Base-by-base conservation (phyloP, 1,140 invertebrate genomes). In the Gryon sp. region DNA sequence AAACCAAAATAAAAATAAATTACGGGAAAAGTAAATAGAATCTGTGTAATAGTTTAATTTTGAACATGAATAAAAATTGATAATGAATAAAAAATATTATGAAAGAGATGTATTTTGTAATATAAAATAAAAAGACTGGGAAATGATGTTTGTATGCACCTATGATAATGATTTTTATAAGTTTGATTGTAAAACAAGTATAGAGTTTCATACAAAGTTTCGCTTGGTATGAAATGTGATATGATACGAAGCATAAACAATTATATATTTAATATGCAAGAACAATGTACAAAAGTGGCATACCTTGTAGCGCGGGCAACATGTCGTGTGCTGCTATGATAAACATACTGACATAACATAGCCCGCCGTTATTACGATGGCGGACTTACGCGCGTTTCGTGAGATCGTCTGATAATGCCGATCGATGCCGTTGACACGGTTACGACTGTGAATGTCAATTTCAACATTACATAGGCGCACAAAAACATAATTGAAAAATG, bases 351-450 rank as follows among this genome's bases (percentile, higher is more conserved):
- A 55, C 68, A 72, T 30, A 59, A 73, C 32, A 28, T 66, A 52
- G 68, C 32, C 63, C 6, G 43, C 32, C 32, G 59, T 40, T 68
- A 57, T 68, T 74, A 69, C 63, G 22, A 63, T 43, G 41, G n/a
- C 46, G 45, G 52, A 32, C 52, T 70, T n/a, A n/a, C 63, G 48
- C 12, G 50, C 45, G 52, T 70, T 70, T 66, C 74, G 74, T 66
- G 76, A 70, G 76, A 78, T 78, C 65, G 59, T n/a, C 59, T 65
- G 69, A 78, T 78, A 78, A 78, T 18, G 30, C n/a, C 50, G 76
- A 74, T 78, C 76, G 69, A 78, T 73, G 12, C 69, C 57, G 76
- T 73, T 78, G 76, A 78, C 76, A 78, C 76, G 76, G 76, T 78
- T 78, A 74, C 68, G 18, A 73, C 40, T 65, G 76, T 59, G 69